Evolutionary conservation across 2,888 invertebrate genomes (phyloP), one percentile per base, ranked within the genome.

Genomic region (Andrena minutula): DNA sequence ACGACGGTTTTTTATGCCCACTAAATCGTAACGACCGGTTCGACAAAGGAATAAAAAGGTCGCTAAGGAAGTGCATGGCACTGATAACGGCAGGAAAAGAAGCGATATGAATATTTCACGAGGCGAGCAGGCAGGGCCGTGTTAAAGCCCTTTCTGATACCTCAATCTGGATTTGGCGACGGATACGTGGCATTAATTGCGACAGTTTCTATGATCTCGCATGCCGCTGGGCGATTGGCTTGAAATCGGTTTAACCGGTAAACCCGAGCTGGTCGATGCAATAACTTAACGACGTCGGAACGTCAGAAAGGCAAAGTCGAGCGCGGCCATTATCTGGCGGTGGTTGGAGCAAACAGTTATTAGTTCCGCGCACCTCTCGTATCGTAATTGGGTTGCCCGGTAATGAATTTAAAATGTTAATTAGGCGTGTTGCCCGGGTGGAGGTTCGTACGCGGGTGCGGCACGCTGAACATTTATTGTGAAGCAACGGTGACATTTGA

Each of bases 341-440:
- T 47, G 72, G 75, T 65, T 69, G 53, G 47, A 53, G 60, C 41
- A 68, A 80, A 72, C 69, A 74, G 66, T 83, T 74, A 86, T 86
- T 77, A 60, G 64, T 68, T 71, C 69, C 75, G 47, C 60, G 65
- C 64, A 68, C 49, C 65, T 49, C 77, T 74, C 30, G 47, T 41
- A 72, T 41, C 53, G 28, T 71, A 63, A 70, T 75, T 61, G 51
- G 51, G 72, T 75, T 61, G 35, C 65, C n/a, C 26, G 41, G 28
- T 86, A 80, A 86, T 75, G 72, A 77, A 77, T 85, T 84, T 75
- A 86, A 86, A 85, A 86, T 75, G 61, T 69, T 79, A 74, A 69
- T 68, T 56, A 60, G 16, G 10, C 35, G 47, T 5, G 23, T 6
- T 20, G 35, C n/a, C 47, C 23, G 20, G 10, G 23, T 49, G 70